Percentiles rank a stretch among this genome's conserved stretches.
Evolutionary conservation across 1,140 invertebrate species (phyloP).

Genomic region (Hycleus phaleratus): DNA sequence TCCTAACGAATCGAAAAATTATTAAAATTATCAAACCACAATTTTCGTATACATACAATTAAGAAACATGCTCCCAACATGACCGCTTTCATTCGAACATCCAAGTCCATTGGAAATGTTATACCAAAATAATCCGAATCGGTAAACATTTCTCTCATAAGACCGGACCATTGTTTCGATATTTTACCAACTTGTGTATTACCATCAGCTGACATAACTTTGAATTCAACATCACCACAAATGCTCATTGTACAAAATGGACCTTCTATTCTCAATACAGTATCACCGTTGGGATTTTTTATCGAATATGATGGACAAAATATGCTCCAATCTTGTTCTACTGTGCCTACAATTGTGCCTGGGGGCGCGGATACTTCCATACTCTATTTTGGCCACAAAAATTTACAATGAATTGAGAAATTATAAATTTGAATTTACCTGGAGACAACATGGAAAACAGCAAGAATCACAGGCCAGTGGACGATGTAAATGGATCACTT

Average conservation of each 20-base stretch:
- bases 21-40: slow-evolving; percentile 10
- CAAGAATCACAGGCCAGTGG: slow-evolving; percentile 71
- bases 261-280: slow-evolving; percentile 74
- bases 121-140: slow-evolving; percentile 56
- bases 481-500: slow-evolving; percentile 70
- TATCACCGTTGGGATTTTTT: slow-evolving; percentile 66
- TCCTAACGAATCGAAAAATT: slow-evolving; percentile 27
- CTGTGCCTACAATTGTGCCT: slow-evolving; percentile 63
- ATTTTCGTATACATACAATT: slow-evolving; percentile 31
- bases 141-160: slow-evolving; percentile 51
- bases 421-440: slow-evolving; percentile 44
- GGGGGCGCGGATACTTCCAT: slow-evolving; percentile 68
- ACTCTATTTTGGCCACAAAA: slow-evolving; percentile 31
- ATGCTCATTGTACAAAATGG: slow-evolving; percentile 73
- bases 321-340: slow-evolving; percentile 81
- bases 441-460: slow-evolving; percentile 77
- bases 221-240: slow-evolving; percentile 72
- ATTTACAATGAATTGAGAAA: neutral
- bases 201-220: slow-evolving; percentile 49
- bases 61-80: slow-evolving; percentile 46
- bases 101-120: slow-evolving; percentile 52
- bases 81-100: slow-evolving; percentile 53
- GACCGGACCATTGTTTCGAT: slow-evolving; percentile 52
- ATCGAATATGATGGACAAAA: slow-evolving; percentile 72
- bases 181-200: slow-evolving; percentile 48